Evolutionary conservation across 2,888 invertebrate species (phyloP).

Genomic region (Noctua fimbriata): DNA sequence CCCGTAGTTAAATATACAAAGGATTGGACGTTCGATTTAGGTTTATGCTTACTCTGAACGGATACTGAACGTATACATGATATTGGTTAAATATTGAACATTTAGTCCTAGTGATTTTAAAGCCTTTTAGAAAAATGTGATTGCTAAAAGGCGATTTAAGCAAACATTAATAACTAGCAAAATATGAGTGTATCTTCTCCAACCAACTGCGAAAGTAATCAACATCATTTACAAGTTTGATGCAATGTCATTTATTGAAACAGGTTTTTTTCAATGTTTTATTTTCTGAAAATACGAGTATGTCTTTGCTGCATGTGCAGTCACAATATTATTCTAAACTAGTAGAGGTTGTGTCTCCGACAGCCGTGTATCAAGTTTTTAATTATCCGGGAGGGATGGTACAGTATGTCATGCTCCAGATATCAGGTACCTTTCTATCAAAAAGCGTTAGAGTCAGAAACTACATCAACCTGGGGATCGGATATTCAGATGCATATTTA

Average conservation of each 20-base stretch:
- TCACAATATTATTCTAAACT: background rate
- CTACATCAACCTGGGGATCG: background rate
- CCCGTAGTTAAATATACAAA: conserved; percentile 1
- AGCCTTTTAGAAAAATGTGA: background rate
- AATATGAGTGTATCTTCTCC: background rate
- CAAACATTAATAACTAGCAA: background rate
- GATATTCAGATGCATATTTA: background rate
- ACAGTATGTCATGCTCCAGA: background rate
- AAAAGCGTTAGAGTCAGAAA: background rate
- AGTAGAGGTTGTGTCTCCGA: too few relatives aligned
- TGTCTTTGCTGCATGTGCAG: too few relatives aligned
- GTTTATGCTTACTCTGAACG: background rate
- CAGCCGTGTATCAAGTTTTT: background rate
- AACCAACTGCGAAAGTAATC: background rate
- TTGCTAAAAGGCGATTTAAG: background rate
- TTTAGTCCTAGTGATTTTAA: background rate
- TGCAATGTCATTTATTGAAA: background rate
- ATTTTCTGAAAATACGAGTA: background rate
- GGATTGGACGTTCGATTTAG: background rate
- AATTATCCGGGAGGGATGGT: conserved; percentile 15
- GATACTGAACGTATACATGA: background rate
- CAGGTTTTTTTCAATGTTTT: background rate
- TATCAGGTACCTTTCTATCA: background rate
- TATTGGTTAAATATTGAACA: background rate
- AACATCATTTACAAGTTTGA: background rate